Evolutionary conservation across 2,797 vertebrate genomes (phyloP).

Genomic region (Coracias cyanogaster): DNA sequence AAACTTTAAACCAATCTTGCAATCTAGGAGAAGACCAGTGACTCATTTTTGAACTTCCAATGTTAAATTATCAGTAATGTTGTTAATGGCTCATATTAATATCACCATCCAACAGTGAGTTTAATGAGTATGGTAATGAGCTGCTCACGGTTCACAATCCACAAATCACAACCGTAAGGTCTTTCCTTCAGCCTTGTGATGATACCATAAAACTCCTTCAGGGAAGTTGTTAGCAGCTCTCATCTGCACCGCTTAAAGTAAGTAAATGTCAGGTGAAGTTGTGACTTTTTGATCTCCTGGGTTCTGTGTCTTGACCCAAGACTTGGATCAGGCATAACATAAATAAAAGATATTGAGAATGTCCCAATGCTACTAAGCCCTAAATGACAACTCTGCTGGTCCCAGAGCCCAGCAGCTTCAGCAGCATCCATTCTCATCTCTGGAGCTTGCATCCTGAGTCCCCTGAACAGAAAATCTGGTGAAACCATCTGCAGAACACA

Average conservation of each 20-base stretch:
- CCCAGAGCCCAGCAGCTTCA: background rate
- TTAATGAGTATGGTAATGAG: slow-evolving; percentile 16
- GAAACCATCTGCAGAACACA: background rate
- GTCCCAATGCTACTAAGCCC: background rate
- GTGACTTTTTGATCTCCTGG: background rate
- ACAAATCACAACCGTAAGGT: background rate
- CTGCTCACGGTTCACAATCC: background rate
- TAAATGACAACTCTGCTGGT: background rate
- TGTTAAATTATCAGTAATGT: background rate
- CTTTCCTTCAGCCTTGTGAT: background rate
- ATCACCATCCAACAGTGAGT: background rate
- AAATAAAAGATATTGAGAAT: background rate
- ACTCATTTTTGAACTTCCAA: background rate
- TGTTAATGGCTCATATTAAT: background rate
- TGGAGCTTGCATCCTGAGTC: background rate
- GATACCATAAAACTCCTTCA: background rate
- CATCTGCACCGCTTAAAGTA: background rate
- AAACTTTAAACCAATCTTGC: background rate
- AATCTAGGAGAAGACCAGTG: background rate
- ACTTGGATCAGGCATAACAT: background rate
- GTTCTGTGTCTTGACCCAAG: background rate
- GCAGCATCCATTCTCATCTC: background rate
- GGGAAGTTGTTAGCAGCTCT: background rate
- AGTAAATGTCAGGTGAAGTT: background rate
- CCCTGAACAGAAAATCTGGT: background rate